These are phyloP conservation scores for Dinothrombium tinctorium DNA, from an alignment of 1,140 invertebrate genomes.

Conservation along the genomic window DNA sequence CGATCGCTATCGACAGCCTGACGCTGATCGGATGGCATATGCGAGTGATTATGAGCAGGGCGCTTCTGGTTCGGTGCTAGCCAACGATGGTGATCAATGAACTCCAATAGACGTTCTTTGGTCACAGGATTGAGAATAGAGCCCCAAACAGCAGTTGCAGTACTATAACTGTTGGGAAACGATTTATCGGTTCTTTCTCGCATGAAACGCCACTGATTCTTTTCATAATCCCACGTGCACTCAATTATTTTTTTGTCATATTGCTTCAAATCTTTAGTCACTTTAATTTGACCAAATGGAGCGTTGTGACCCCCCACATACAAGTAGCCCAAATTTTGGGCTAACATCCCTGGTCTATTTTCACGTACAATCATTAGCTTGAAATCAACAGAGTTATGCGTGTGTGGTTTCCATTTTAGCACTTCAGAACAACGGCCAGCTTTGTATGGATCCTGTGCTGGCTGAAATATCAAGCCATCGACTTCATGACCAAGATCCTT, in stretches of 20 bases:
- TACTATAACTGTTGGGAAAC: conserved; percentile 66
- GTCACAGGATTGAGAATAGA: conserved; percentile 50
- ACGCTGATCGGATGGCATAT: background rate
- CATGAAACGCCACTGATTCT: conserved; percentile 75
- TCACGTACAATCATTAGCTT: conserved; percentile 51
- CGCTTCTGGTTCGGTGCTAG: background rate
- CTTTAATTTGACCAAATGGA: conserved; percentile 18
- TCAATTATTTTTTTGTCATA: conserved; percentile 87
- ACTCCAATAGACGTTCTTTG: conserved; percentile 44
- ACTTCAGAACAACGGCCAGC: conserved; percentile 54
- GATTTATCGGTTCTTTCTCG: conserved; percentile 89
- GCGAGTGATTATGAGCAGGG: background rate
- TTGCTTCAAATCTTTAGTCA: conserved; percentile 41
- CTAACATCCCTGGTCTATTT: conserved; percentile 35
- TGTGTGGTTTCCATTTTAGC: conserved; percentile 90
- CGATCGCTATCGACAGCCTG: background rate
- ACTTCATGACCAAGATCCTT: conserved; percentile 70
- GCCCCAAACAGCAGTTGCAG: conserved; percentile 34
- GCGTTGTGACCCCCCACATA: conserved; percentile 14
- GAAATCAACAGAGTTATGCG: conserved; percentile 89
- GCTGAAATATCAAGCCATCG: conserved; percentile 95
- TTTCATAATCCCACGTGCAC: conserved; percentile 40
- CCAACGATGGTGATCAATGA: conserved; percentile 25
- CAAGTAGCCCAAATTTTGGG: conserved; percentile 15
- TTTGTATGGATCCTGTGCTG: conserved; percentile 36